Evolutionary conservation across 1,140 invertebrate genomes (phyloP), one percentile per base, ranked within the genome.

Genomic region (Drosophila equinoxialis): DNA sequence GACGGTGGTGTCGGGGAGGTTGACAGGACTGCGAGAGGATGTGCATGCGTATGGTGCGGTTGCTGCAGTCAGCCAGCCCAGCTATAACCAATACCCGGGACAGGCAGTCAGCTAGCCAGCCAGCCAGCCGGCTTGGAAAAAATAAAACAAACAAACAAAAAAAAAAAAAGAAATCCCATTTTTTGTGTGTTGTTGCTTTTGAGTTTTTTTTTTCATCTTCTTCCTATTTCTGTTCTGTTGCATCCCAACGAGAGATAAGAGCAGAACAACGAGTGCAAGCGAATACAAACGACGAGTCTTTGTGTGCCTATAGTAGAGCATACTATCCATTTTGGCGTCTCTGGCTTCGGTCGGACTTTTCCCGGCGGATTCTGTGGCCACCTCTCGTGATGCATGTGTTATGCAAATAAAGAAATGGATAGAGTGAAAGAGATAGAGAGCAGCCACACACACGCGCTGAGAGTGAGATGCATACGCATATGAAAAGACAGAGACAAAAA

Each of bases 251-350:
- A 59, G 57, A 59, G 57, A 59, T 59, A 59, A 51, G 45, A 51
- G 45, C 45, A 51, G 45, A 7, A 51, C 45, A 51, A 37, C 57
- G 57, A 59, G 57, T 59, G 57, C 57, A 59, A 62, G 60, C 60
- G 60, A 62, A 39, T 23, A 42, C 39, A 62, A 41, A 45, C 60
- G 60, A 62, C 45, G 60, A 42, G 60, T 42, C 57, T 17, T 14
- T 59, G 33, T 54, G 35, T 51, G 45, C 17, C 17, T 23, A 23
- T 13, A 5, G 10, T 30, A 30, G 30, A 39, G 10, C 3, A 11
- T 51, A 23, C 45, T 51, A 51, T 51, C 17, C 45, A 39, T 13
- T 13, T 13, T 51, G 17, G 45, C 45, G 45, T 14, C 17, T 20
- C 45, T 51, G 45, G 45, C 10, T 51, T 51, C 30, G 45, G 17